Percentiles rank a stretch among this genome's conserved stretches.
Evolutionary conservation across 2,797 vertebrate species (phyloP).

Genomic region (Acestrorhynchus altus): DNA sequence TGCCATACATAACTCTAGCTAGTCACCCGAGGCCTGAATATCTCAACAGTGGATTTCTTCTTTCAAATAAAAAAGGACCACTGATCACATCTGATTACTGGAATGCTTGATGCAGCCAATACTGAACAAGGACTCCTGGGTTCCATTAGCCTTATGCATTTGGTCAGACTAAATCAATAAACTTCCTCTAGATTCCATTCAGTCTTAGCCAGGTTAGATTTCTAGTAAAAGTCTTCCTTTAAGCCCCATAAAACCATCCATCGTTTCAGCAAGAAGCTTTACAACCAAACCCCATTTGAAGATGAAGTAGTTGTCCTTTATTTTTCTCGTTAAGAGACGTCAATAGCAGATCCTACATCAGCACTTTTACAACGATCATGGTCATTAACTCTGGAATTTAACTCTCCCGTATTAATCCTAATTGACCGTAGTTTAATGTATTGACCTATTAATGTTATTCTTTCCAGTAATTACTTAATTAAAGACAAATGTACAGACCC

Average conservation of each 20-base stretch:
- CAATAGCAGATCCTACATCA: background rate
- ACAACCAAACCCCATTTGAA: background rate
- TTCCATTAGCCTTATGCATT: background rate
- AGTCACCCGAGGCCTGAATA: no score
- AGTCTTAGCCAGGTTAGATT: no score
- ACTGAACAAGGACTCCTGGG: background rate
- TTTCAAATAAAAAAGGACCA: no score
- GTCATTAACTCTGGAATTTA: background rate
- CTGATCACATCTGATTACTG: background rate
- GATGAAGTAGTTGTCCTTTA: background rate
- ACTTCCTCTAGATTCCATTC: background rate
- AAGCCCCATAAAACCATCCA: background rate
- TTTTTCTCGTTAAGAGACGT: background rate
- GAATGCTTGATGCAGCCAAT: background rate
- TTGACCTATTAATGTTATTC: background rate
- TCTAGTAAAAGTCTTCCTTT: background rate
- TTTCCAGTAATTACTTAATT: background rate
- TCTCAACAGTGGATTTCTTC: no score
- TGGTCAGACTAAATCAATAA: background rate
- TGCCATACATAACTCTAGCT: no score
- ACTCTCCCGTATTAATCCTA: no score
- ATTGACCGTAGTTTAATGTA: background rate
- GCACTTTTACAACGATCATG: background rate
- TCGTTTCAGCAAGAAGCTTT: background rate
- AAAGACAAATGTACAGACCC: background rate